Percentiles rank a stretch among this genome's conserved stretches.
Evolutionary conservation across 1,140 invertebrate genomes (phyloP).

Genomic region (Ceratina japonica): DNA sequence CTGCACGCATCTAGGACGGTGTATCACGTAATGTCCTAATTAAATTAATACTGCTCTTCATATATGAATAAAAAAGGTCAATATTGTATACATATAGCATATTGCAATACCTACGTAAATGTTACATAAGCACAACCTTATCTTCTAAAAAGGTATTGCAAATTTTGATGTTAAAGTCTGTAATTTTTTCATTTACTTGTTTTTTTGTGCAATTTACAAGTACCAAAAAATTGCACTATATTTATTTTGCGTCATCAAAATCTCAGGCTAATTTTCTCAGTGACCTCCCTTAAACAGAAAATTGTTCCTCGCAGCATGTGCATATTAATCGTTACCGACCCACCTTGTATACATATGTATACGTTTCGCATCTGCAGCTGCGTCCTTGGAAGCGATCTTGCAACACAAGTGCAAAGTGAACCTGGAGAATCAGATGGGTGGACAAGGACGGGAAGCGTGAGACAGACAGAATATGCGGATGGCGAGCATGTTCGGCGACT

Average conservation of each 20-base stretch:
- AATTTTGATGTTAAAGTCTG: too few species aligned
- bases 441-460: background rate
- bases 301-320: background rate
- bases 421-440: background rate
- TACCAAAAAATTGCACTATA: too few species aligned
- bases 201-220: too few species aligned
- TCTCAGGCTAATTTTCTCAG: too few species aligned
- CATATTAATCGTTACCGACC: background rate
- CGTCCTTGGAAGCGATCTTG: conserved; percentile 29
- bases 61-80: too few species aligned
- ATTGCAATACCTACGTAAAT: too few species aligned
- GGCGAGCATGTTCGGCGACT: conserved; percentile 14
- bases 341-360: background rate
- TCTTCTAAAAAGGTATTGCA: too few species aligned
- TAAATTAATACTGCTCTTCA: background rate
- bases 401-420: conserved; percentile 48
- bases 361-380: background rate
- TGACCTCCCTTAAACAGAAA: background rate
- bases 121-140: too few species aligned
- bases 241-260: too few species aligned
- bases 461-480: conserved; percentile 11
- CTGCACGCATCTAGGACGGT: background rate
- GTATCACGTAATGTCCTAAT: background rate
- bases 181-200: too few species aligned
- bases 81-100: too few species aligned